Evolutionary conservation across 2,888 invertebrate species (phyloP), one percentile per base, ranked within the genome.

Genomic region (Andrena minutula): DNA sequence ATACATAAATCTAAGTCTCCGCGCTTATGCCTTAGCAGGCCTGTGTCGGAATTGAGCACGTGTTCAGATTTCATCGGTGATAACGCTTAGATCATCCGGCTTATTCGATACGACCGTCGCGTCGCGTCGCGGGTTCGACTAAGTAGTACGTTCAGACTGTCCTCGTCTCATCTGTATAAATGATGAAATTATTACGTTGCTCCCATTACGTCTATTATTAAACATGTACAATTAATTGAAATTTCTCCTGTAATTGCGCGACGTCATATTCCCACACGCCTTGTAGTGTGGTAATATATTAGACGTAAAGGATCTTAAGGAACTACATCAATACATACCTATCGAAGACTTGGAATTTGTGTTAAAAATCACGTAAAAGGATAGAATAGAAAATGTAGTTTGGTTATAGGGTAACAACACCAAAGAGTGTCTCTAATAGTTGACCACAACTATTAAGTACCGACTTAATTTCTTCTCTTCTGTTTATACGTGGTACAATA

Each of bases 1-100:
- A 92, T 92, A 92, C 92, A 93, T 91, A 93, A 93, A 93, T 93
- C 93, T 91, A 93, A 92, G 92, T 91, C 56, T 26, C 91, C 90
- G 90, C 91, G 90, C 90, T 92, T 91, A 90, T 90, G 91, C 87
- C 90, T 92, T 91, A 91, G 91, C 88, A 84, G 87, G 81, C 85
- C 83, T 87, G 74, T 76, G 83, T 84, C 89, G 89, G 92, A 93
- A 93, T 93, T 93, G 93, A 93, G 92, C 93, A 94, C 94, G 93
- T 93, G 93, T 93, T 93, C 93, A 93, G 93, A 94, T 94, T 93
- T 93, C 93, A 93, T 93, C 92, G 92, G 71, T 78, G 89, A 82
- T 84, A 86, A 88, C 89, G 91, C 90, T 93, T 93, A 92, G 93
- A 93, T 93, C 93, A 93, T 93, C 92, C 91, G 90, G 88, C 86